Conservation (phyloP, 1,140 invertebrate species). For the Euglossa dilemma region DNA sequence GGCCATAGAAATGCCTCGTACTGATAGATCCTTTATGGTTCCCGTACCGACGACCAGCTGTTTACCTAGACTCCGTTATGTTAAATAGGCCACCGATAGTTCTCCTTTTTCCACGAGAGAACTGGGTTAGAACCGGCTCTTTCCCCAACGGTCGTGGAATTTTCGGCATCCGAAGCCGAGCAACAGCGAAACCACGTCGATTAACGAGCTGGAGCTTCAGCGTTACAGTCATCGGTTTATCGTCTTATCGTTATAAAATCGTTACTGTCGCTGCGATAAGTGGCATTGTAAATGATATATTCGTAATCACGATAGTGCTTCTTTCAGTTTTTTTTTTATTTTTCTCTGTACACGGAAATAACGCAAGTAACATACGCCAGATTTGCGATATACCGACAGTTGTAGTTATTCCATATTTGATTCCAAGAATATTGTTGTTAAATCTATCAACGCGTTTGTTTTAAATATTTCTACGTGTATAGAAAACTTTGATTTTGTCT, state of each 20-base stretch:
- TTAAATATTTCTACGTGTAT: too few relatives aligned
- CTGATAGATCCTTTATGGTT: constrained; percentile 46
- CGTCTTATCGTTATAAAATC: constrained; percentile 30
- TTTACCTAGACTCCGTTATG: constrained; percentile 34
- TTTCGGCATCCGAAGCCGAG: neutral
- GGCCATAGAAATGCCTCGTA: constrained; percentile 50
- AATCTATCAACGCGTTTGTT: too few relatives aligned
- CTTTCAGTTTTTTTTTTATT: neutral
- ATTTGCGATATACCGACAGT: too few relatives aligned
- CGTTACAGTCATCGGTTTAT: constrained; percentile 4
- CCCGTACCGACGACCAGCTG: constrained; percentile 16
- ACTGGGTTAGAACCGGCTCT: neutral
- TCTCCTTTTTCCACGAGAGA: neutral
- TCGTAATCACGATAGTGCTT: constrained; percentile 17
- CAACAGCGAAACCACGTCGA: neutral
- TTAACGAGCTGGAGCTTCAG: neutral
- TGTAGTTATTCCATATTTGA: too few relatives aligned
- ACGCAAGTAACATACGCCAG: neutral
- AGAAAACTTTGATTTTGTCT: too few relatives aligned
- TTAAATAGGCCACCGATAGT: constrained; percentile 38
- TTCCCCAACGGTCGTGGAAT: neutral
- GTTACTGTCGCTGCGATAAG: constrained; percentile 20
- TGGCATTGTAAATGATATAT: constrained; percentile 11
- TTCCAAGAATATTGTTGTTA: too few relatives aligned
- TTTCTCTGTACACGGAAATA: neutral